Base-by-base conservation (phyloP, 1,140 invertebrate genomes). In the Drosophila sp. region DNA sequence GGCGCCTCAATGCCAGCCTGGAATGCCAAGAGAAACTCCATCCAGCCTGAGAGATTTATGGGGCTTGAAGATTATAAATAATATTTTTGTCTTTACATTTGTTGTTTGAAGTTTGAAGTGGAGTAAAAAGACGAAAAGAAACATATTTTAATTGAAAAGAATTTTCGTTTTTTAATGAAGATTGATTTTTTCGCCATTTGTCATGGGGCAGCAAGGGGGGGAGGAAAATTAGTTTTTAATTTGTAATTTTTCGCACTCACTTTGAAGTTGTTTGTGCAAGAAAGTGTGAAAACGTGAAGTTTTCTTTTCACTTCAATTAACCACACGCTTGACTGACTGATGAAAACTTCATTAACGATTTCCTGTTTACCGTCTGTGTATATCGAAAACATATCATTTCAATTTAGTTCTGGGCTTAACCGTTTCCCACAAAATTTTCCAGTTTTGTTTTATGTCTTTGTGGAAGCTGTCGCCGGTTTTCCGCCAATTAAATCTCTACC, bases 111-210 rank as follows among this genome's bases (percentile, higher is more conserved):
- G 56, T 25, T 17, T 25, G 56, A 58, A 58, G 17, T 23, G 17
- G 17, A 7, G 17, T 17, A 27, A 27, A 23, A 27, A 7, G 17
- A 23, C 2, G 17, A 25, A 50, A 8, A 25, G 23, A 30, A 56
- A 54, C 70, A 44, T 57, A 73, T 80, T 66, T 77, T 72, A 76
- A 86, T 79, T 84, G 57, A 82, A 66, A 70, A 71, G 71, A 80
- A 72, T 74, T 68, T 65, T 56, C 70, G 70, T 66, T 64, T 71
- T 71, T 60, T 80, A 76, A 89, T 83, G 85, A 90, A 73, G 85
- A 89, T 90, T 76, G 80, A 89, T 89, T 89, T 86, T 10, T 54
- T 30, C 10, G 65, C 80, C 66, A 89, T 83, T 89, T 68, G 72
- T 68, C 66, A 74, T 64, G 67, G 2, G 2, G 17, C 17, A 0